Percentiles rank a stretch among this genome's conserved stretches.
Evolutionary conservation across 2,113 vertebrate genomes (phyloP).

Genomic region (Muntiacus muntjak): DNA sequence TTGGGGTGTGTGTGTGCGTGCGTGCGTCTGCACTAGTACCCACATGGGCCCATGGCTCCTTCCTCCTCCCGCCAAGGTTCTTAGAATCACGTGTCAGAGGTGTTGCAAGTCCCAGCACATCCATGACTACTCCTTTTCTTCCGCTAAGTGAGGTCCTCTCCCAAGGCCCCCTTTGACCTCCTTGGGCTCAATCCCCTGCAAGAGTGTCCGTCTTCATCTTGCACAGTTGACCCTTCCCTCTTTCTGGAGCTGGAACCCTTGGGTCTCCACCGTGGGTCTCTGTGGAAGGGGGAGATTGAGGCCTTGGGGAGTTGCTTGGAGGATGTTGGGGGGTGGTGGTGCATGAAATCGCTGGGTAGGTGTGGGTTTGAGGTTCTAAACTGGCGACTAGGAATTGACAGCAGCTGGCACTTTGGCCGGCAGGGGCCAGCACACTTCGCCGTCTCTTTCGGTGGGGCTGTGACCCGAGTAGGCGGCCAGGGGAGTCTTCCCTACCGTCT

Average conservation of each 20-base stretch:
- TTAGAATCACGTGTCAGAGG: not conserved
- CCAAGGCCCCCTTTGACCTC: not conserved
- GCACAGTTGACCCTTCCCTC: not conserved
- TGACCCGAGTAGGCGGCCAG: not conserved
- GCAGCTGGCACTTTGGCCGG: not conserved
- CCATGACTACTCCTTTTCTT: not conserved
- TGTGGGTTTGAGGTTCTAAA: not conserved
- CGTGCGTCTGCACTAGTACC: rapidly evolving
- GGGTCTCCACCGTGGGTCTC: not conserved
- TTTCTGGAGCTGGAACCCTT: not conserved
- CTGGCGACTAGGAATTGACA: not conserved
- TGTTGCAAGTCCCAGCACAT: rapidly evolving
- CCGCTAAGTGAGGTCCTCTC: not conserved
- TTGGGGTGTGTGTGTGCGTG: rapidly evolving
- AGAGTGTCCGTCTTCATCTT: not conserved
- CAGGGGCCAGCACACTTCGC: not conserved
- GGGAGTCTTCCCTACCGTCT: not conserved
- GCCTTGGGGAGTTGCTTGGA: not conserved
- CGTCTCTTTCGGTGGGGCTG: not conserved
- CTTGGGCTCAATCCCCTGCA: not conserved
- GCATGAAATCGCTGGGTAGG: not conserved
- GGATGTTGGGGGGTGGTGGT: rapidly evolving
- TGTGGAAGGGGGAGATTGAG: not conserved
- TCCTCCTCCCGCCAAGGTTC: not conserved
- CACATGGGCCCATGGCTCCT: no score